Base-by-base conservation (phyloP, 2,113 vertebrate genomes). In the Ophiodon elongatus region DNA sequence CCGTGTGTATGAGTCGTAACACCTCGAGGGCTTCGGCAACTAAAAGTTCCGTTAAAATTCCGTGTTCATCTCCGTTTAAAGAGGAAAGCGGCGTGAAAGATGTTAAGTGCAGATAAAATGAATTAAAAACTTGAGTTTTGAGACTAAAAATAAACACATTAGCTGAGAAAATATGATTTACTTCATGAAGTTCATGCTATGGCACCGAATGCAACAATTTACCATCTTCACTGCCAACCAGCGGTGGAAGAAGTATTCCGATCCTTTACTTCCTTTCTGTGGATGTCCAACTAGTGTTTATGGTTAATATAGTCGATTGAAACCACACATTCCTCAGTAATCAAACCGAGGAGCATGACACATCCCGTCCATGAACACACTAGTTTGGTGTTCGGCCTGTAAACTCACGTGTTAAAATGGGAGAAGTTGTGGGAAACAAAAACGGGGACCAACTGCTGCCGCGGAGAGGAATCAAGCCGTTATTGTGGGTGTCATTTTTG, bases 401-500 rank as follows among this genome's bases (percentile, higher is more conserved):
- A 50, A 47, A 60, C 35, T 62, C 29, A 41, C 37, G 31, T 15
- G 41, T 29, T 31, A 23, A 11, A 47, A 31, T n/a, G 17, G 7
- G 27, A 70, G n/a, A n/a, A n/a, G n/a, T n/a, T n/a, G n/a, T n/a
- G n/a, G n/a, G n/a, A 57, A 45, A 60, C 19, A 8, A 47, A 72
- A 81, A 21, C 25, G n/a, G n/a, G 27, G 9, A 77, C 13, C 27
- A 79, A 57, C 39, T 35, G 33, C 19, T 37, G n/a, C 11, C 11
- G 54, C 7, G 47, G 33, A 59, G 10, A 70, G n/a, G 59, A 64
- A 72, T 68, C 1, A 6, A 64, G 63, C 37, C 1, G 43, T 69
- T 57, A 50, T 19, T 41, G 45, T 17, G 29, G 56, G 70, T 45
- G 89, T 82, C 14, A 66, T 65, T 45, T 27, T 37, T 77, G 63